Evolutionary conservation across 2,113 vertebrate species (phyloP).

Genomic region (Oreochromis tanganicae): DNA sequence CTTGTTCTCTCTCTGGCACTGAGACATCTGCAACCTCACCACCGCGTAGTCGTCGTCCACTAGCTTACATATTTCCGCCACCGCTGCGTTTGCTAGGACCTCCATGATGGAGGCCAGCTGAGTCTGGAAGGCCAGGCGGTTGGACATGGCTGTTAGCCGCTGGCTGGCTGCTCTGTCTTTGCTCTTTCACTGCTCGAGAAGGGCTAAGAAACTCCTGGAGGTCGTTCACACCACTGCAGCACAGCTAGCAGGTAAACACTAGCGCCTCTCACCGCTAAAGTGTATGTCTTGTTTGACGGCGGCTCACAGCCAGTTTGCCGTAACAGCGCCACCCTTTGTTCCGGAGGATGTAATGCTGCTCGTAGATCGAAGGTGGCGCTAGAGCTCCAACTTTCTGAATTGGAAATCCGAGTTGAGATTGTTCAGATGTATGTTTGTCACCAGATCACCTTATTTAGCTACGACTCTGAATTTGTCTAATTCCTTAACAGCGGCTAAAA

Average conservation of each 20-base stretch:
- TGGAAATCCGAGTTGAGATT: neutral
- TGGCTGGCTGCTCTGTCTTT: neutral
- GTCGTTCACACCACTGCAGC: neutral
- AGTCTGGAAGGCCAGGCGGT: conserved; percentile 70
- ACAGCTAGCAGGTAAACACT: neutral
- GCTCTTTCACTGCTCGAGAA: neutral
- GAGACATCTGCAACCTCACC: conserved; percentile 68
- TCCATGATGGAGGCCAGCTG: conserved; percentile 78
- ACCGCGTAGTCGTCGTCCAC: conserved; percentile 74
- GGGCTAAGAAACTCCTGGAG: neutral
- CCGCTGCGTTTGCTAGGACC: conserved; percentile 73
- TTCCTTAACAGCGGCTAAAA: neutral
- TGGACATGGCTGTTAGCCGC: conserved; percentile 38
- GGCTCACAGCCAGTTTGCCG: neutral
- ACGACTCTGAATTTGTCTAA: neutral
- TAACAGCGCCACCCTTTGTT: neutral
- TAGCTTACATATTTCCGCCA: conserved; percentile 74
- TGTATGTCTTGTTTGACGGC: neutral
- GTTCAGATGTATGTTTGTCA: neutral
- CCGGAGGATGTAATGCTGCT: neutral
- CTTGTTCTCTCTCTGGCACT: conserved; percentile 71
- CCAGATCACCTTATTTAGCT: neutral
- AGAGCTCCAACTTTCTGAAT: neutral
- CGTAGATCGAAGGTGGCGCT: neutral
- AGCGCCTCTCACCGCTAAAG: neutral